Evolutionary conservation across 2,113 vertebrate genomes (phyloP).

Genomic region (Rhinoptilus africanus): DNA sequence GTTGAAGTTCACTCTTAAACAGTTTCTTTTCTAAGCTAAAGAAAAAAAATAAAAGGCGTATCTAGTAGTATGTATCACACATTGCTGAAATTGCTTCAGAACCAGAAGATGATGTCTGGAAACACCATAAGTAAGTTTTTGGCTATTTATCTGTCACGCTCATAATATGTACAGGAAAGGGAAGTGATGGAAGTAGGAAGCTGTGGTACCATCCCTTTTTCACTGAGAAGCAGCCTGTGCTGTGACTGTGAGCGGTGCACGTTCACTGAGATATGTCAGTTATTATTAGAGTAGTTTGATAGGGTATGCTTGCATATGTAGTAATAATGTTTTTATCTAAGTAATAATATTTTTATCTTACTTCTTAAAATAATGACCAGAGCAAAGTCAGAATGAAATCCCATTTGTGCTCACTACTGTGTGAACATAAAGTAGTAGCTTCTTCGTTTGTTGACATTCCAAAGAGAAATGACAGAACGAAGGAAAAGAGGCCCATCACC

Average conservation of each 20-base stretch:
- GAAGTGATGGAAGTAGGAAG: background rate
- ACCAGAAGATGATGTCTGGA: background rate
- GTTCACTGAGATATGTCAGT: fast-evolving
- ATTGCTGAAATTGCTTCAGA: background rate
- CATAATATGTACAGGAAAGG: background rate
- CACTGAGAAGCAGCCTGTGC: background rate
- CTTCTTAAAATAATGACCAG: background rate
- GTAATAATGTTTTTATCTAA: background rate
- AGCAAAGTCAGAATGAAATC: background rate
- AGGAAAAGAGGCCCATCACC: background rate
- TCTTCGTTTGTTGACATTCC: background rate
- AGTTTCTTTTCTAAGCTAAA: background rate
- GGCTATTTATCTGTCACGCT: background rate
- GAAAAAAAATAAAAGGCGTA: no score
- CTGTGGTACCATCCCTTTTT: background rate
- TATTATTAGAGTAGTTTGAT: background rate
- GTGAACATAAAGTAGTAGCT: background rate
- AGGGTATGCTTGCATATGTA: background rate
- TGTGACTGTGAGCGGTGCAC: background rate
- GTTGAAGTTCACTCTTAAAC: background rate
- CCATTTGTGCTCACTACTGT: background rate
- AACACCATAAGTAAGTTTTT: background rate
- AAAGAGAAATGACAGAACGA: background rate
- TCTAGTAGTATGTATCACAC: background rate
- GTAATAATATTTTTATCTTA: background rate